Evolutionary conservation across 2,113 vertebrate species (phyloP).

Genomic region (Bothrops jararaca): DNA sequence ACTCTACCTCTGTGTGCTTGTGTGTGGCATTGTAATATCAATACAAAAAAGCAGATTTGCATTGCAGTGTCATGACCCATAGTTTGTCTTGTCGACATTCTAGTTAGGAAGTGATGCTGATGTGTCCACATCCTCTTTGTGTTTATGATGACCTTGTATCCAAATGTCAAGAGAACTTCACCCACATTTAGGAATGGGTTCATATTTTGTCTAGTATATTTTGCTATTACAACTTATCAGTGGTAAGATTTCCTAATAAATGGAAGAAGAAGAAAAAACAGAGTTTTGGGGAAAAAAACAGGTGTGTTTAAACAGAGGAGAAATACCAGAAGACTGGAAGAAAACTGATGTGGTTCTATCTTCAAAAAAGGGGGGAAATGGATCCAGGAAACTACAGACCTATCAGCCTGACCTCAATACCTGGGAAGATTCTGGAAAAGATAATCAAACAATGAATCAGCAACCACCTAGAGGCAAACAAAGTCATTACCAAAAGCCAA

Average conservation of each 20-base stretch:
- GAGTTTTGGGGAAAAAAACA: neutral
- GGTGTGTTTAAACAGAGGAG: too few species aligned
- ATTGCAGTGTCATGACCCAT: neutral
- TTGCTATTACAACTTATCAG: neutral
- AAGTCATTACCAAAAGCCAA: too few species aligned
- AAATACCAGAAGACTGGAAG: too few species aligned
- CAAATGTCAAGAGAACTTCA: neutral
- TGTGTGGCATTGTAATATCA: neutral
- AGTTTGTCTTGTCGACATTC: neutral
- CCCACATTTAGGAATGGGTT: neutral
- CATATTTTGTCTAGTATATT: neutral
- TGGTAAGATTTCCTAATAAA: neutral
- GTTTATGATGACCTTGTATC: neutral
- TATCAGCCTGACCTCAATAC: too few species aligned
- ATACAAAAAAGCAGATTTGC: neutral
- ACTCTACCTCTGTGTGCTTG: neutral
- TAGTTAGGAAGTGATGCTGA: neutral
- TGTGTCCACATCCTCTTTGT: neutral
- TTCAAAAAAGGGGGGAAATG: too few species aligned
- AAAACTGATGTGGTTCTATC: too few species aligned
- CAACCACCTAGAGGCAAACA: too few species aligned
- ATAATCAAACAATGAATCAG: too few species aligned
- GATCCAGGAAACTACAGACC: too few species aligned
- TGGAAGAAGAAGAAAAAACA: neutral
- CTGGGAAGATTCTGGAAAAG: too few species aligned